These are phyloP conservation scores for Mesoclemmys tuberculata DNA, from an alignment of 2,113 vertebrate species.

Conservation along the genomic window DNA sequence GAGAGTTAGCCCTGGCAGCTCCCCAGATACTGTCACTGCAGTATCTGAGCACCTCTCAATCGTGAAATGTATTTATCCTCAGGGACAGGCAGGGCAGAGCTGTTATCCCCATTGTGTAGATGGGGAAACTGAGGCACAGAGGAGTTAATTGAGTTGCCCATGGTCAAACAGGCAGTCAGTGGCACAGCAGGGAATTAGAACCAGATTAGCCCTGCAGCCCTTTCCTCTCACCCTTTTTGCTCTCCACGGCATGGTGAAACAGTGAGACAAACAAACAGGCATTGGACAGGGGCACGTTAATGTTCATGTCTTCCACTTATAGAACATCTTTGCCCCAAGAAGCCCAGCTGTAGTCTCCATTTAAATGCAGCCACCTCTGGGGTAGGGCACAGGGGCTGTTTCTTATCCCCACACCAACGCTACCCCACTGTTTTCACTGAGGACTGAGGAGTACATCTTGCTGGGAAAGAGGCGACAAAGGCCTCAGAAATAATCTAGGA, in stretches of 20 bases:
- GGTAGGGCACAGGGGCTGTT: too few species aligned
- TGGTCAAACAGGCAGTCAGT: neutral
- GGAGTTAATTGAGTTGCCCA: neutral
- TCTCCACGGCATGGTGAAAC: neutral
- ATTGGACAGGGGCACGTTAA: neutral
- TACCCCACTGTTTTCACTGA: too few species aligned
- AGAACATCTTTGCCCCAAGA: too few species aligned
- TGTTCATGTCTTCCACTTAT: too few species aligned
- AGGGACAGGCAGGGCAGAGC: neutral
- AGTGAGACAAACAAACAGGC: neutral
- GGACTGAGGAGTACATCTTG: too few species aligned
- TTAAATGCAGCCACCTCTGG: too few species aligned
- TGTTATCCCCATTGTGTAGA: neutral
- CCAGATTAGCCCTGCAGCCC: neutral
- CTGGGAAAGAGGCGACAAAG: too few species aligned
- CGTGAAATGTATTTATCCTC: neutral
- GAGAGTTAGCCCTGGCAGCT: neutral
- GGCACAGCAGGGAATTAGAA: neutral
- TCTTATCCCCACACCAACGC: too few species aligned
- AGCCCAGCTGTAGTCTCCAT: too few species aligned
- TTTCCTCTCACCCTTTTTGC: neutral
- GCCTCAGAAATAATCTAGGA: too few species aligned
- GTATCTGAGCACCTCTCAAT: neutral
- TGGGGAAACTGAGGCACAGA: neutral
- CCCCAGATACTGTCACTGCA: too few species aligned